Percentiles rank a stretch among this genome's conserved stretches.
phyloP scores from a whole-genome alignment of 2,888 invertebrate genomes.

The Megastigmus dorsalis region DNA sequence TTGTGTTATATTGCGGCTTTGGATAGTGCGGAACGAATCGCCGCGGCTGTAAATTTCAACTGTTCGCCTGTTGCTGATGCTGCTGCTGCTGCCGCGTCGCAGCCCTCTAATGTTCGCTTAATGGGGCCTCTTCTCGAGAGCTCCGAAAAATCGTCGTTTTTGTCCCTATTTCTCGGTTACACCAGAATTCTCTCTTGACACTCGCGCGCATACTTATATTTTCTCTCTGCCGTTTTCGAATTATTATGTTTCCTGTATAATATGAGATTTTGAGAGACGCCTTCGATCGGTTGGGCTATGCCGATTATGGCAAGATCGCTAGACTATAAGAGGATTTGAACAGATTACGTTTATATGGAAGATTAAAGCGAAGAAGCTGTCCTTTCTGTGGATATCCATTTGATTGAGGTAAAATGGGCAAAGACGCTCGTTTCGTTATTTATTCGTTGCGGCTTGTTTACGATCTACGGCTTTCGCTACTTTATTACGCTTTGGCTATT shows the following conservation, averaged over 20 bases:
- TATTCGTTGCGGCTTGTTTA: too few relatives aligned
- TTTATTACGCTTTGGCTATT: too few relatives aligned
- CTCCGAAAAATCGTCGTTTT: too few relatives aligned
- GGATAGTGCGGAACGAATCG: conserved; percentile 28
- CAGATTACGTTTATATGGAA: conserved; percentile 15
- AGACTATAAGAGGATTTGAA: conserved; percentile 8
- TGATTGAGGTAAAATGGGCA: too few relatives aligned
- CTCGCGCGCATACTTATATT: background rate
- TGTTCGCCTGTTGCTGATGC: background rate
- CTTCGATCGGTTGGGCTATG: background rate
- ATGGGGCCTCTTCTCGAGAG: conserved; percentile 11
- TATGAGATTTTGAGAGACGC: background rate
- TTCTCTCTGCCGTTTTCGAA: background rate
- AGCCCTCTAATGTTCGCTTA: conserved; percentile 32
- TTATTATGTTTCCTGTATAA: background rate
- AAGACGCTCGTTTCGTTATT: too few relatives aligned
- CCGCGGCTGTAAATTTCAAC: conserved; percentile 35
- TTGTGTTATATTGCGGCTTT: background rate
- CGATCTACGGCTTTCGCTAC: background rate
- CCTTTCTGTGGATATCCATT: too few relatives aligned
- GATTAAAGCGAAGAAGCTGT: background rate
- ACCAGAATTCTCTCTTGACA: too few relatives aligned
- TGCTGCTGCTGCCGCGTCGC: too few relatives aligned
- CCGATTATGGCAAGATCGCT: too few relatives aligned
- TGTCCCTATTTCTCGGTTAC: background rate